phyloP scores from a whole-genome alignment of 2,797 vertebrate genomes.

The Peromyscus attwateri region DNA sequence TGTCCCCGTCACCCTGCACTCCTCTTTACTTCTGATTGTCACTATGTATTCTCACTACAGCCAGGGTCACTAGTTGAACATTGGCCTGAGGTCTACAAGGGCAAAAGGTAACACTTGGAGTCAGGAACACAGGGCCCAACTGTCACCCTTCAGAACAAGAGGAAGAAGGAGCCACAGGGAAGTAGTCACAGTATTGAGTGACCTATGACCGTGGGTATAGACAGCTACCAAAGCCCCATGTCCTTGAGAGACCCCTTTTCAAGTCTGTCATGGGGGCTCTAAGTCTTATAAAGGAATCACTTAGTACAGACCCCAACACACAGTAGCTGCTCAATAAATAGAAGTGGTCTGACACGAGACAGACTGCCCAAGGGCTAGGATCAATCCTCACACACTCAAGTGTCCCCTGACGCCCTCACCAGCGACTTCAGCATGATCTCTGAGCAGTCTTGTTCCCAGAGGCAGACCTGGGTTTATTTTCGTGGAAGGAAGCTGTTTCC shows the following conservation, averaged over 20 bases:
- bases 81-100: not conserved
- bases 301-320: not conserved
- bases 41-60: not conserved
- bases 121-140: not conserved
- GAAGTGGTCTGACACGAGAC: not conserved
- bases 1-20: not conserved
- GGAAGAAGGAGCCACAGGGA: not conserved
- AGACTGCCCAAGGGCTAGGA: not conserved
- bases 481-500: constrained; percentile 57
- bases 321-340: not conserved
- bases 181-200: too few relatives aligned
- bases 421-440: not conserved
- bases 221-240: not conserved
- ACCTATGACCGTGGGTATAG: not conserved
- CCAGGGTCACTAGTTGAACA: not conserved
- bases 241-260: constrained; percentile 4
- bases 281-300: not conserved
- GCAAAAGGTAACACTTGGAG: not conserved
- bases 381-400: not conserved
- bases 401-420: too few relatives aligned
- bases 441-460: constrained; percentile 15
- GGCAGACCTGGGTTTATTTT: constrained; percentile 13
- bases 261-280: not conserved
- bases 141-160: not conserved
- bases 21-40: not conserved